phyloP scores from a whole-genome alignment of 2,797 vertebrate species.

The Artibeus lituratus region DNA sequence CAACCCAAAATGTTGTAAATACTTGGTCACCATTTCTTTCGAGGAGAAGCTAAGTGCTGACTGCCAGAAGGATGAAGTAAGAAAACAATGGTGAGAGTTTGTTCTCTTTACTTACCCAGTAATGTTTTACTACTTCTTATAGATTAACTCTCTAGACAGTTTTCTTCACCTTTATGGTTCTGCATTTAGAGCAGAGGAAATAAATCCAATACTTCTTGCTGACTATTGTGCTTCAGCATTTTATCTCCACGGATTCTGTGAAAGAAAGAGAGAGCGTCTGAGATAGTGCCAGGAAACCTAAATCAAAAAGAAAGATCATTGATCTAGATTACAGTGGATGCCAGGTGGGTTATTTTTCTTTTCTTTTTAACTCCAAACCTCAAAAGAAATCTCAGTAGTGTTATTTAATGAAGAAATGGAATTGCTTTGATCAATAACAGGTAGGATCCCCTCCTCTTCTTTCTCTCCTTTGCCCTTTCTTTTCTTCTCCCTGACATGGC shows the following conservation, averaged over 20 bases:
- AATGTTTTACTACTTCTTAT: not conserved
- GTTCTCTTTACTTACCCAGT: not conserved
- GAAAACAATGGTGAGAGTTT: not conserved
- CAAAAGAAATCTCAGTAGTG: not conserved
- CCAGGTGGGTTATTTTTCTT: not conserved
- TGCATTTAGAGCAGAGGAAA: not conserved
- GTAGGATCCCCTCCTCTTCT: not conserved
- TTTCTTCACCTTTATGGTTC: constrained; percentile 43
- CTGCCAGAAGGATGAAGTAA: not conserved
- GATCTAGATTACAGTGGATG: not conserved
- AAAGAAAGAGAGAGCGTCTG: not conserved
- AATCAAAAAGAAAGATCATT: constrained; percentile 29
- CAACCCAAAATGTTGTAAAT: not conserved
- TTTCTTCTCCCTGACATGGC: not conserved
- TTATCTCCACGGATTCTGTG: not conserved
- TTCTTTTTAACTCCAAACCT: not conserved
- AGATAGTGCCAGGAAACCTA: not conserved
- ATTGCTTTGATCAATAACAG: not conserved
- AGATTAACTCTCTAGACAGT: not conserved
- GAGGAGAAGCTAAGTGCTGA: not conserved
- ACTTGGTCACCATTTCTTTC: constrained; percentile 1
- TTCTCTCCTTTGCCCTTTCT: not conserved
- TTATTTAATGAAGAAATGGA: not conserved
- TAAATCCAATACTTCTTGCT: constrained; percentile 40
- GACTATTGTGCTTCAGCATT: not conserved